These are phyloP conservation scores for Flabesymbios commensalis DNA, from an alignment of 2,888 invertebrate species.

Conservation along the genomic window DNA sequence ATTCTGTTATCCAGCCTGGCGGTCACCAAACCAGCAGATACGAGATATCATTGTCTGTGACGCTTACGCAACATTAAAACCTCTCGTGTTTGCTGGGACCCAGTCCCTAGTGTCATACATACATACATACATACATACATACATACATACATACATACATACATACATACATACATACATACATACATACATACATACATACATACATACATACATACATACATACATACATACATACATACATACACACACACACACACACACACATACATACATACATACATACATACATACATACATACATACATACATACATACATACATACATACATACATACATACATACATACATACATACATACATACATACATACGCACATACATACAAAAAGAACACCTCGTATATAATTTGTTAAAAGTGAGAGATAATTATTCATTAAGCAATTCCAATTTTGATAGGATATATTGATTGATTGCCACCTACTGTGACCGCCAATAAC, in stretches of 20 bases:
- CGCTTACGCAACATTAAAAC: too few relatives aligned
- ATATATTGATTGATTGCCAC: too few relatives aligned
- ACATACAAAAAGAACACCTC: too few relatives aligned
- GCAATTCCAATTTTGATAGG: too few relatives aligned
- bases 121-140: constrained; percentile 9
- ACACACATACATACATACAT: constrained; percentile 13
- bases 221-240: constrained; percentile 17
- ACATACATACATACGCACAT: neutral
- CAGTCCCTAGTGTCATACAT: neutral
- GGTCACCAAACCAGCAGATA: too few relatives aligned
- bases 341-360: neutral
- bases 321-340: neutral
- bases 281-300: constrained; percentile 7
- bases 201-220: constrained; percentile 14
- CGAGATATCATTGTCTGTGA: too few relatives aligned
- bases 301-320: constrained; percentile 6
- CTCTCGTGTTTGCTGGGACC: too few relatives aligned
- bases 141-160: constrained; percentile 14
- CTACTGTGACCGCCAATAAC: too few relatives aligned
- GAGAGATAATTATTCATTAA: too few relatives aligned
- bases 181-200: constrained; percentile 14
- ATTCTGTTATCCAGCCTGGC: too few relatives aligned
- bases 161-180: constrained; percentile 12
- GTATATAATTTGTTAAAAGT: too few relatives aligned
- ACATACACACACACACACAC: constrained; percentile 13